Percentiles rank a stretch among this genome's conserved stretches.
Evolutionary conservation across 2,888 invertebrate species (phyloP).

Genomic region (Phorcus lineatus): DNA sequence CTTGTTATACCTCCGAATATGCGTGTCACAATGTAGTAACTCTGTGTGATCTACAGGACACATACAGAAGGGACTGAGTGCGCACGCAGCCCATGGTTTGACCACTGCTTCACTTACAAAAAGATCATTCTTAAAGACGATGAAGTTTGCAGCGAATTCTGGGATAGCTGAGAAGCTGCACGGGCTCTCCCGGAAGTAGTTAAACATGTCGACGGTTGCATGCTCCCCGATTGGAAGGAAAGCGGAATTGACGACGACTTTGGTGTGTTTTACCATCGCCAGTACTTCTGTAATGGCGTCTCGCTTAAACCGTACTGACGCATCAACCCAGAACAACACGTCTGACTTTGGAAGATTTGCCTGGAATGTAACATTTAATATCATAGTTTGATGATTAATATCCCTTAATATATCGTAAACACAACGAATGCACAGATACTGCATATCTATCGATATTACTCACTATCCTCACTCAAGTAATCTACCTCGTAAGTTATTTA

Average conservation of each 20-base stretch:
- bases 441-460: too few species aligned
- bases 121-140: conserved; percentile 16
- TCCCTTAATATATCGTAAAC: too few species aligned
- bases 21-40: background rate
- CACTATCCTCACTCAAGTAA: too few species aligned
- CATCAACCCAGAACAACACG: conserved; percentile 25
- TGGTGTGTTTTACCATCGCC: background rate
- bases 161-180: background rate
- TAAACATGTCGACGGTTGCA: background rate
- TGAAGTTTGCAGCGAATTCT: conserved; percentile 11
- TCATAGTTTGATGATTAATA: too few species aligned
- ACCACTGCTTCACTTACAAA: conserved; percentile 1
- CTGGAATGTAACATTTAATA: background rate
- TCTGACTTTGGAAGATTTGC: conserved; percentile 23
- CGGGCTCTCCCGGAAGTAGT: conserved; percentile 15
- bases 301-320: conserved; percentile 19
- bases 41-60: background rate
- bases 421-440: too few species aligned
- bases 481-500: too few species aligned
- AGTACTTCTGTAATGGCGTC: background rate
- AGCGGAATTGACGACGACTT: background rate
- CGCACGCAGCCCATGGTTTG: conserved; percentile 26
- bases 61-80: conserved; percentile 24
- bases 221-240: background rate
- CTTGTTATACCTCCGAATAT: conserved; percentile 17